Evolutionary conservation across 2,113 vertebrate species (phyloP).

Genomic region (Leucoraja erinaceus): DNA sequence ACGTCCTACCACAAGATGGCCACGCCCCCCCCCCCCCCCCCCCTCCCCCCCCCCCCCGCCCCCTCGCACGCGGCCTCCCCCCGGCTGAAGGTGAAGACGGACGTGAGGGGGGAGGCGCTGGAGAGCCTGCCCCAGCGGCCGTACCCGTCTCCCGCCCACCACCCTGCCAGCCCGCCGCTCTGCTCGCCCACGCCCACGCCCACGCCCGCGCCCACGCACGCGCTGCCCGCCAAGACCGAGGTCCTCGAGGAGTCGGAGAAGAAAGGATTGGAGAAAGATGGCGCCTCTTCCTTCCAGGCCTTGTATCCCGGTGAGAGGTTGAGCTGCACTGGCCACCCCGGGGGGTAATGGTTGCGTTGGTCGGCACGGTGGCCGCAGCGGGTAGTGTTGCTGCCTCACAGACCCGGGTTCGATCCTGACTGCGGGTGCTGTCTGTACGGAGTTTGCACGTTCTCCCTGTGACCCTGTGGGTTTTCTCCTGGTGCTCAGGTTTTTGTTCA

Average conservation of each 20-base stretch:
- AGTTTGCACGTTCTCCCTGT: no score
- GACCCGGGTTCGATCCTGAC: no score
- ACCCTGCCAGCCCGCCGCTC: conserved; percentile 58
- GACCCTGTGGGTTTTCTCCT: no score
- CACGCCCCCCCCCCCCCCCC: conserved; percentile 59
- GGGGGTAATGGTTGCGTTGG: background rate
- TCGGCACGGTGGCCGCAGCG: no score
- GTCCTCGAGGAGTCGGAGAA: conserved; percentile 61
- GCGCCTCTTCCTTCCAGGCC: conserved; percentile 63
- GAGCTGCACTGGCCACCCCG: background rate
- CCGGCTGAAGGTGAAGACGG: conserved; percentile 72
- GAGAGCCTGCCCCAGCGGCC: conserved; percentile 64
- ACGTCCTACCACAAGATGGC: conserved; percentile 67
- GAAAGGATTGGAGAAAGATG: conserved; percentile 67
- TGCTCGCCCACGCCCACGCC: conserved; percentile 62
- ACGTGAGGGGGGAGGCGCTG: conserved; percentile 73
- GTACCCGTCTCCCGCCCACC: conserved; percentile 68
- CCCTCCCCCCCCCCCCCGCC: conserved; percentile 60
- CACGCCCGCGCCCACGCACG: conserved; percentile 61
- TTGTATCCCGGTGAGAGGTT: conserved; percentile 71
- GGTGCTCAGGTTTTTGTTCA: no score
- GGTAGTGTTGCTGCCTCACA: no score
- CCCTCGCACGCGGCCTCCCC: conserved; percentile 66
- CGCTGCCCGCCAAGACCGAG: conserved; percentile 76
- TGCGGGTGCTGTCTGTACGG: no score